Evolutionary conservation across 2,113 vertebrate species (phyloP).

Genomic region (Etia nguti): DNA sequence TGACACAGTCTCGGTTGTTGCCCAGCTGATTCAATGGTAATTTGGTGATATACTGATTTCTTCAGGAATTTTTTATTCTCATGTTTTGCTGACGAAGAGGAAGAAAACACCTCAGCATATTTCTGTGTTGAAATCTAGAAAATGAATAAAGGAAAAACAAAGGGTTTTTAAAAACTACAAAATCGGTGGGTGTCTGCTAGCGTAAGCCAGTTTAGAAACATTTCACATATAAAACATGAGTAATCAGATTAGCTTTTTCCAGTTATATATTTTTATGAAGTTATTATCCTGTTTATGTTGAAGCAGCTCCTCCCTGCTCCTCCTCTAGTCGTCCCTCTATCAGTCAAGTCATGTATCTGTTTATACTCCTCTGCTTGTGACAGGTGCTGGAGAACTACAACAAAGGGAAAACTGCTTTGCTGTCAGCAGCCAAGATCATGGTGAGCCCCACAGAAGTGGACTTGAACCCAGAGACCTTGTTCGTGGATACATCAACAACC

Average conservation of each 20-base stretch:
- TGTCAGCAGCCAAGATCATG: constrained; percentile 98
- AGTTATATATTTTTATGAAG: background rate
- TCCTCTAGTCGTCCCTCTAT: background rate
- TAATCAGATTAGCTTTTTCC: background rate
- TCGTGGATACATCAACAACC: constrained; percentile 78
- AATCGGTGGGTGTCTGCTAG: background rate
- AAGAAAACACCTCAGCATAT: background rate
- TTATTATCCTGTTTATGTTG: background rate
- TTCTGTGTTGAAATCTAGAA: background rate
- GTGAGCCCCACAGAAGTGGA: constrained; percentile 98
- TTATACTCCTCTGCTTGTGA: constrained; percentile 28
- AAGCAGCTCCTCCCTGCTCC: background rate
- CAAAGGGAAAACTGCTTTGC: constrained; percentile 94
- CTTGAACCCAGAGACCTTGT: constrained; percentile 88
- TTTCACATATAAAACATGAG: background rate
- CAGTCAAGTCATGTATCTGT: constrained; percentile 11
- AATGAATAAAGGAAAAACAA: background rate
- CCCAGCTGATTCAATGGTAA: background rate
- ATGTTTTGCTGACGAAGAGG: background rate
- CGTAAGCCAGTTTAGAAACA: background rate
- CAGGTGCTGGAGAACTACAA: constrained; percentile 99
- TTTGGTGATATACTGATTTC: background rate
- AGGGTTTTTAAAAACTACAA: background rate
- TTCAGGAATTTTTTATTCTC: background rate
- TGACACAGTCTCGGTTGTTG: background rate